These are phyloP conservation scores for Rhyzopertha dominica DNA, from an alignment of 1,140 invertebrate species.

Conservation along the genomic window DNA sequence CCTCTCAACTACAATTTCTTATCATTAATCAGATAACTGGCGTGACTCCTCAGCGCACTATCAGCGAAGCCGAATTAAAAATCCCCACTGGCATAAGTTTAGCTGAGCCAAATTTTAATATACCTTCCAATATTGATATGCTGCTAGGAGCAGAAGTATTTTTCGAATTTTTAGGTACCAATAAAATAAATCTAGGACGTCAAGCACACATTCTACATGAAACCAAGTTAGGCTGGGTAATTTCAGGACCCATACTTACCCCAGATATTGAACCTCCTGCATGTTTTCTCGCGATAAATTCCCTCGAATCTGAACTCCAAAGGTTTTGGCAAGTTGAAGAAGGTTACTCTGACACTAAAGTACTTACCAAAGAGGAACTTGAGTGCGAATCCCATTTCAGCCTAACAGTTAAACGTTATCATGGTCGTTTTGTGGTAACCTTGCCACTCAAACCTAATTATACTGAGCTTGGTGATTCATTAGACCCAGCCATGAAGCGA, in stretches of 20 bases:
- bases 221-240: conserved; percentile 33
- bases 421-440: conserved; percentile 20
- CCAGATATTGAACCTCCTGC: neutral
- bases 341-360: neutral
- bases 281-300: conserved; percentile 2
- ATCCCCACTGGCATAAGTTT: conserved; percentile 29
- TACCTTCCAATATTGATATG: conserved; percentile 26
- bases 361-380: conserved; percentile 16
- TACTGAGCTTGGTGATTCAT: conserved; percentile 24
- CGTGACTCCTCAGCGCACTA: conserved; percentile 3
- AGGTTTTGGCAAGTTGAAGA: conserved; percentile 16
- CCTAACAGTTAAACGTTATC: conserved; percentile 5
- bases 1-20: conserved; percentile 9
- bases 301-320: conserved; percentile 5
- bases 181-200: conserved; percentile 23
- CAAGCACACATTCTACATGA: conserved; percentile 30
- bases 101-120: conserved; percentile 31
- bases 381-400: conserved; percentile 21
- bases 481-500: neutral
- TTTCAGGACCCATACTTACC: conserved; percentile 7
- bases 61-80: conserved; percentile 12
- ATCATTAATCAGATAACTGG: conserved; percentile 10
- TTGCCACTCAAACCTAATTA: conserved; percentile 15
- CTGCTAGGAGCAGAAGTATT: conserved; percentile 30
- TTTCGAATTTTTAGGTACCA: conserved; percentile 28